Conservation (phyloP, 2,888 invertebrate genomes). For the Melanargia galathea region DNA sequence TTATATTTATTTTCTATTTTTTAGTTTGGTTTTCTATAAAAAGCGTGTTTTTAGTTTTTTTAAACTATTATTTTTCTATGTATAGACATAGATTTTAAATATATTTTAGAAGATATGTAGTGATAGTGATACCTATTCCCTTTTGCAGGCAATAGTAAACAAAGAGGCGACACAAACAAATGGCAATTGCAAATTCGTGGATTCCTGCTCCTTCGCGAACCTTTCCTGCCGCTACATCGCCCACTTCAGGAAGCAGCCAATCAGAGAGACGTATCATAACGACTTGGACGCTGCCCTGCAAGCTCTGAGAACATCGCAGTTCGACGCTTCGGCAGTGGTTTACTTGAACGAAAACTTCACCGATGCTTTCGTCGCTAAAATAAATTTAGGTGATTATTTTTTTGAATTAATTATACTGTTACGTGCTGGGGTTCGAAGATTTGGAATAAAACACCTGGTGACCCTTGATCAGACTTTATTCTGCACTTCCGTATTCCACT, state of each 20-base stretch:
- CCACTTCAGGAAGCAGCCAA: not conserved
- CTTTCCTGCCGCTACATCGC: not conserved
- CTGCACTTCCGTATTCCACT: no score
- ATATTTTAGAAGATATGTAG: no score
- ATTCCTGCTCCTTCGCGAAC: not conserved
- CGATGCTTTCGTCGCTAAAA: constrained; percentile 7
- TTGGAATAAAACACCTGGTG: no score
- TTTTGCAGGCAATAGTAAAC: constrained; percentile 9
- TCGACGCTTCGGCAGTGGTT: not conserved
- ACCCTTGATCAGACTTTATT: no score
- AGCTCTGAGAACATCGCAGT: not conserved
- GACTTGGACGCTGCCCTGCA: not conserved
- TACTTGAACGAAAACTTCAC: constrained; percentile 17
- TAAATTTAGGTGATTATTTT: constrained; percentile 16
- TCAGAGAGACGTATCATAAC: not conserved
- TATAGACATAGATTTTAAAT: no score
- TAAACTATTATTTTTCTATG: no score
- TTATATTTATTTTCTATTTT: no score
- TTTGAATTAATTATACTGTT: no score
- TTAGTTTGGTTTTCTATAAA: no score
- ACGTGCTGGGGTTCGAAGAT: no score
- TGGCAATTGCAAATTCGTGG: not conserved
- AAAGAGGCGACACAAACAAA: not conserved
- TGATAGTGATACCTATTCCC: no score
- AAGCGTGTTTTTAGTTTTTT: no score